Evolutionary conservation across 2,797 vertebrate species (phyloP), one percentile per base, ranked within the genome.

Genomic region (Naso thynnoides): DNA sequence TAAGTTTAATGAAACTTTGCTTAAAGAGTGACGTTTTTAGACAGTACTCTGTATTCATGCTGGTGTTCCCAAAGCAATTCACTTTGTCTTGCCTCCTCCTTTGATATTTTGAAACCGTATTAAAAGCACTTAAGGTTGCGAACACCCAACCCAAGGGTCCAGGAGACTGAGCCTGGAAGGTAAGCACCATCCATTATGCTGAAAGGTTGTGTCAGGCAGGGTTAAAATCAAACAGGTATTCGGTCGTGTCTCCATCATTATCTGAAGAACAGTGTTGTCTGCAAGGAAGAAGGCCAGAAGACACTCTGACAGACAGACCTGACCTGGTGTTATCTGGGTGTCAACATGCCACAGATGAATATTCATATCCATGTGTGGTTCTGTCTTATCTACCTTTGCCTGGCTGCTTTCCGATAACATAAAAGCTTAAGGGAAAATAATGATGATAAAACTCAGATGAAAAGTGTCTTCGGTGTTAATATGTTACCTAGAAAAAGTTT

Each of bases 281-380:
- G 73, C 15, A 15, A 45, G 23, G 10, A n/a, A 88, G 87, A 88
- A 88, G 82, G 87, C 85, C 85, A 79, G 79, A 62, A 88, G 83
- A 85, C 77, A 79, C 83, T 89, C 83, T 86, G 83, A 80, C 76
- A 76, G 86, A 73, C 82, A 76, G 86, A 73, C 82, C 84, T 81
- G 86, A 89, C 88, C 88, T 44, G 33, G 58, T 75, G 79, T 86
- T 87, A 87, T 88, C 81, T 72, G 16, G 47, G 70, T 85, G 83
- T 88, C 84, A 53, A 84, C 87, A 81, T 38, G 73, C 21, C 1
- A 16, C 57, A 8, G 53, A 90, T 90, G 85, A 91, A 91, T 92
- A 90, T 91, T 91, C 85, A 90, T 86, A 58, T 29, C 4, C 33
- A 68, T 55, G 38, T 23, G 31, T 33, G 42, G 67, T 60, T 45